These are phyloP conservation scores for Thalassophryne amazonica DNA, from an alignment of 2,797 vertebrate species.

Conservation along the genomic window DNA sequence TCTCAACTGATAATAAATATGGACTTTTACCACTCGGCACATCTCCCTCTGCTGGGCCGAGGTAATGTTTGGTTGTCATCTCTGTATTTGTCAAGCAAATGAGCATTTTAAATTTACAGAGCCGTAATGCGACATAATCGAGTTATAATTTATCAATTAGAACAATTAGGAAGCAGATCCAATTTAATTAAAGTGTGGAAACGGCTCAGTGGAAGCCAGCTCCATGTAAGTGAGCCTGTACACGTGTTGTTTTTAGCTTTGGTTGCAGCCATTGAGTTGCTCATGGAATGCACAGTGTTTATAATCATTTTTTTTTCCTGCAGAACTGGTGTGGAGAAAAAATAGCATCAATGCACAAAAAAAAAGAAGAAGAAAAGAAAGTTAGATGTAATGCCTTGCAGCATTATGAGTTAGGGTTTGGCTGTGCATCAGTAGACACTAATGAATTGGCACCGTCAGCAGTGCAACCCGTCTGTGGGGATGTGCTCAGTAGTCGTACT, in stretches of 20 bases:
- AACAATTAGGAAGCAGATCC: conserved; percentile 80
- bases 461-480: conserved; percentile 43
- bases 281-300: conserved; percentile 14
- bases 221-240: conserved; percentile 53
- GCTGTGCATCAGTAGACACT: conserved; percentile 67
- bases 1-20: conserved; percentile 67
- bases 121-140: conserved; percentile 79
- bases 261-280: conserved; percentile 47
- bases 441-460: conserved; percentile 74
- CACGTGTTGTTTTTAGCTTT: conserved; percentile 1
- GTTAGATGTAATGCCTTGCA: conserved; percentile 51
- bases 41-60: conserved; percentile 40
- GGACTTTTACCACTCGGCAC: conserved; percentile 16
- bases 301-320: conserved; percentile 25
- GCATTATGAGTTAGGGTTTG: conserved; percentile 54
- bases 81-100: conserved; percentile 65
- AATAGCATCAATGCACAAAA: background rate
- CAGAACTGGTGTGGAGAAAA: conserved; percentile 6
- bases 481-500: conserved; percentile 64
- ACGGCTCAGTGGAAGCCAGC: conserved; percentile 62
- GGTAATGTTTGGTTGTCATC: conserved; percentile 34
- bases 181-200: conserved; percentile 77
- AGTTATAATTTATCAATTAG: conserved; percentile 81
- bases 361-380: conserved; percentile 5
- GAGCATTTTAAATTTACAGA: conserved; percentile 67